phyloP scores from a whole-genome alignment of 1,140 invertebrate genomes.

The Semibalanus balanoides region DNA sequence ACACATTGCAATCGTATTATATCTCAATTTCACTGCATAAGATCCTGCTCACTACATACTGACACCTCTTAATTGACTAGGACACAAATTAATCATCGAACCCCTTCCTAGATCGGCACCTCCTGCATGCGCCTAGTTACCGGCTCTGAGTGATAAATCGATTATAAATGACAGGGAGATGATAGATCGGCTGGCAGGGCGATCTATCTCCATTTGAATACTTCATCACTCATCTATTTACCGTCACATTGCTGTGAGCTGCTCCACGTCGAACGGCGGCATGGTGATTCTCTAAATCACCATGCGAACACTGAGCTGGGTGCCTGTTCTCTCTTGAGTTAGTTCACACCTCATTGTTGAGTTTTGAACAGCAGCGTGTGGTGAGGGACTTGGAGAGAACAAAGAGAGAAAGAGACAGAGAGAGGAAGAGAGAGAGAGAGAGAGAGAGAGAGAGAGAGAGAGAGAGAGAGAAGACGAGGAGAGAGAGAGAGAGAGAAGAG shows the following conservation, averaged over 20 bases:
- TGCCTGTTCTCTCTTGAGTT: neutral
- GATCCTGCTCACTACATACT: too few relatives aligned
- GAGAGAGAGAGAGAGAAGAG: neutral
- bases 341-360: neutral
- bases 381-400: neutral
- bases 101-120: too few relatives aligned
- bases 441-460: neutral
- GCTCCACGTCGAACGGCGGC: neutral
- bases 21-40: too few relatives aligned
- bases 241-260: neutral
- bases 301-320: neutral
- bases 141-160: too few relatives aligned
- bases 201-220: too few relatives aligned
- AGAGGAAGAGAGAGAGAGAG: neutral
- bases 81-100: too few relatives aligned
- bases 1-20: too few relatives aligned
- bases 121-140: too few relatives aligned
- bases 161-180: too few relatives aligned
- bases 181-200: too few relatives aligned
- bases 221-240: neutral
- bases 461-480: neutral
- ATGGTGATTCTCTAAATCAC: neutral
- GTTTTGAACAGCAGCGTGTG: neutral
- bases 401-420: neutral
- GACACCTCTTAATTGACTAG: too few relatives aligned